Evolutionary conservation across 1,140 invertebrate species (phyloP).

Genomic region (Mya arenaria): DNA sequence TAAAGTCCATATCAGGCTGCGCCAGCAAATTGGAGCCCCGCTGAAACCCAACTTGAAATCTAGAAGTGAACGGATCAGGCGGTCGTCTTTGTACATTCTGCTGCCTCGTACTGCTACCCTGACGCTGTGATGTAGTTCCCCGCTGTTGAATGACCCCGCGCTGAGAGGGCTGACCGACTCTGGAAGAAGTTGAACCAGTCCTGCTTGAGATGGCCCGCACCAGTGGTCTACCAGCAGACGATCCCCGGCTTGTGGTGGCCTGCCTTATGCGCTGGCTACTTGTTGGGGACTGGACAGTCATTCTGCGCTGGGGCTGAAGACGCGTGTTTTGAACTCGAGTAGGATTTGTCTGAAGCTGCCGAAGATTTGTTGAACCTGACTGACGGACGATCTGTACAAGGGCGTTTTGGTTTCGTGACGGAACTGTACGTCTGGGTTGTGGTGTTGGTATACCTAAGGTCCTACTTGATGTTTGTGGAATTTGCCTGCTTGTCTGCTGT

Average conservation of each 20-base stretch:
- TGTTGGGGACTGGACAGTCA: too few species aligned
- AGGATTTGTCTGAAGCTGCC: too few species aligned
- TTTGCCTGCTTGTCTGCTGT: too few species aligned
- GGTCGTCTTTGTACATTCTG: background rate
- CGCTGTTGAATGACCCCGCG: background rate
- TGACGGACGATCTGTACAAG: too few species aligned
- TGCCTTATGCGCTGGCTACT: too few species aligned
- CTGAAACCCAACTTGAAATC: slow-evolving; percentile 47
- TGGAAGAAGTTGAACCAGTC: background rate
- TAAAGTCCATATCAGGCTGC: slow-evolving; percentile 42
- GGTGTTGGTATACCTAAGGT: too few species aligned
- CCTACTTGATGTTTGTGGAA: too few species aligned
- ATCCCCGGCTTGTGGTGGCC: background rate
- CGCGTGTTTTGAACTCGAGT: too few species aligned
- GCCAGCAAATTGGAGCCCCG: slow-evolving; percentile 30
- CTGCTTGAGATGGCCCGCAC: slow-evolving; percentile 15
- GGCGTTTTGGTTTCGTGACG: too few species aligned
- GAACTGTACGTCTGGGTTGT: too few species aligned
- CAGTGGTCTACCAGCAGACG: background rate
- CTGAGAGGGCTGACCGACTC: background rate
- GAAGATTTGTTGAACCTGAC: too few species aligned
- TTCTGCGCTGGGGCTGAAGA: too few species aligned
- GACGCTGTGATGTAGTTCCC: background rate
- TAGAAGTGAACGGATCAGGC: slow-evolving; percentile 41
- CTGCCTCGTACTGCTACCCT: background rate